A percentile compares a stretch with the other conserved stretches of the same genome.
Evolutionary conservation across 2,113 vertebrate species (phyloP).

Genomic region (Ameiurus melas): DNA sequence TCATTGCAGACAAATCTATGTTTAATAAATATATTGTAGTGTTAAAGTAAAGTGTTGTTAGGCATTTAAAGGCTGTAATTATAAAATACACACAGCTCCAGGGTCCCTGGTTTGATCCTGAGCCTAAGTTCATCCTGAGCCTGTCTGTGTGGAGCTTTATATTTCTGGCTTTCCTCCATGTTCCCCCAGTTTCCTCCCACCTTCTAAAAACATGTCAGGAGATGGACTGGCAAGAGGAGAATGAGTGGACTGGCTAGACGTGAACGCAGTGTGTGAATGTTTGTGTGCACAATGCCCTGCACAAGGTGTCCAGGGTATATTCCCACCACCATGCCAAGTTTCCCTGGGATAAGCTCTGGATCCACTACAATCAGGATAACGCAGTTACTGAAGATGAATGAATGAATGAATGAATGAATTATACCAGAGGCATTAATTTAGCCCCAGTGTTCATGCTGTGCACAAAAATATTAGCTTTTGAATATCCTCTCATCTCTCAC

Average conservation of each 20-base stretch:
- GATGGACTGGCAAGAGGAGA: neutral
- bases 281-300: neutral
- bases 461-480: neutral
- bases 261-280: neutral
- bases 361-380: neutral
- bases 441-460: neutral
- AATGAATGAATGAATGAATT: neutral
- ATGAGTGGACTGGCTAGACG: neutral
- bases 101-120: neutral
- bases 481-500: neutral
- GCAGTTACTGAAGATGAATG: neutral
- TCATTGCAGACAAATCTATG: neutral
- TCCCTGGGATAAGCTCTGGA: neutral
- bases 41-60: neutral
- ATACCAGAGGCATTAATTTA: neutral
- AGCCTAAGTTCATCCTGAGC: too few relatives aligned
- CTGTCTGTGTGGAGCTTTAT: neutral
- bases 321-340: neutral
- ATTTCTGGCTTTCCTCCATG: neutral
- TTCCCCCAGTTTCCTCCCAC: neutral
- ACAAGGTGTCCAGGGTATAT: neutral
- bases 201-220: neutral
- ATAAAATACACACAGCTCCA: neutral
- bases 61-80: neutral
- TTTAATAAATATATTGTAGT: neutral